Evolutionary conservation across 2,797 vertebrate genomes (phyloP).

Genomic region (Sebastes matsubarae): DNA sequence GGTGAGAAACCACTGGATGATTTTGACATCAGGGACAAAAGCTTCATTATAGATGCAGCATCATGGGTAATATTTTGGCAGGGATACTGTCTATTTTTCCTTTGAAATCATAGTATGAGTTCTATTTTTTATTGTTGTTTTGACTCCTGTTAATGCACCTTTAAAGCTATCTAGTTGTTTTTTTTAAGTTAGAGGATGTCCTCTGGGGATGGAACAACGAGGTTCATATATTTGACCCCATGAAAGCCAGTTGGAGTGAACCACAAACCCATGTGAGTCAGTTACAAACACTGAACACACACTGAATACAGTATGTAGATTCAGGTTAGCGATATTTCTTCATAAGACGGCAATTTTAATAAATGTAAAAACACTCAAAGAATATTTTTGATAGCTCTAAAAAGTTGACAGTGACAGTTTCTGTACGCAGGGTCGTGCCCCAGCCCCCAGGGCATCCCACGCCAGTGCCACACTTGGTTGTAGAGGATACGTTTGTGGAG

Average conservation of each 20-base stretch:
- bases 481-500: conserved; percentile 92
- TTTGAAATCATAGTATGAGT: too few species aligned
- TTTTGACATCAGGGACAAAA: conserved; percentile 79
- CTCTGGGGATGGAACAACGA: conserved; percentile 98
- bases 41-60: conserved; percentile 91
- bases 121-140: too few species aligned
- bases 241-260: conserved; percentile 85
- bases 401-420: background rate
- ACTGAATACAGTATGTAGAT: too few species aligned
- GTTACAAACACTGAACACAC: too few species aligned
- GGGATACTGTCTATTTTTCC: too few species aligned
- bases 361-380: too few species aligned
- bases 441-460: conserved; percentile 92
- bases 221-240: conserved; percentile 91
- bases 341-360: background rate
- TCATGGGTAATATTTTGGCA: conserved; percentile 86
- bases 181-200: conserved; percentile 85
- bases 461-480: conserved; percentile 86
- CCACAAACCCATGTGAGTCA: conserved; percentile 85
- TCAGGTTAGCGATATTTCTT: too few species aligned
- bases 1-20: conserved; percentile 89
- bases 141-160: too few species aligned
- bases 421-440: conserved; percentile 85
- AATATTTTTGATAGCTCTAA: background rate
- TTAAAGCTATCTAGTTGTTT: background rate